Conservation (phyloP, 2,113 vertebrate species). For the Furnarius figulus region DNA sequence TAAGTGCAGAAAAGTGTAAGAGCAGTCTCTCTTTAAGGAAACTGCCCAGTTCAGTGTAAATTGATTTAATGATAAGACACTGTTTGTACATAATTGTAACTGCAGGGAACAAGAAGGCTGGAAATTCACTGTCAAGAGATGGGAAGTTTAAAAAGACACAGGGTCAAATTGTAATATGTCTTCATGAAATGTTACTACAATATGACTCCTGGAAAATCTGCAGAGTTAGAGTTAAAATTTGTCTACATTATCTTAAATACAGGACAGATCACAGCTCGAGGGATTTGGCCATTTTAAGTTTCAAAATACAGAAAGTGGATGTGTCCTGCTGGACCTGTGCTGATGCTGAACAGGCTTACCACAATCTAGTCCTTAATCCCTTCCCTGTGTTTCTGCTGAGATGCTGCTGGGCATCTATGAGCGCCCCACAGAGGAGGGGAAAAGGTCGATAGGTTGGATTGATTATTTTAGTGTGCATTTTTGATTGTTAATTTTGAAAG, state of each 20-base stretch:
- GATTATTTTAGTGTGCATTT: neutral
- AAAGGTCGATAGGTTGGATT: neutral
- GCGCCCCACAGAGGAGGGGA: rapidly evolving
- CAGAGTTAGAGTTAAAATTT: neutral
- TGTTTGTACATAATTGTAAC: constrained; percentile 20
- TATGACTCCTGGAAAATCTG: neutral
- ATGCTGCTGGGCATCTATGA: neutral
- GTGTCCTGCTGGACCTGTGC: neutral
- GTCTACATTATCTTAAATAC: neutral
- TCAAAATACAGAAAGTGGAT: neutral
- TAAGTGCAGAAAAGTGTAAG: neutral
- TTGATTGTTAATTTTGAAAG: neutral
- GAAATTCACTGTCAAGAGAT: neutral
- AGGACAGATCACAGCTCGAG: neutral
- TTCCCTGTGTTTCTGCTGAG: neutral
- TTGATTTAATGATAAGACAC: constrained; percentile 21
- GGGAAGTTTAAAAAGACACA: neutral
- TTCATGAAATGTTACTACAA: neutral
- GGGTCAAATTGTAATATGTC: neutral
- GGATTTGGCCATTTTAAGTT: neutral
- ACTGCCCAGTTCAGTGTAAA: neutral
- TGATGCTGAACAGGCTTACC: neutral
- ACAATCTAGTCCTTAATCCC: neutral
- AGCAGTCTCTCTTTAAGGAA: constrained; percentile 12
- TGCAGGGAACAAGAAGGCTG: neutral